These are phyloP conservation scores for Drosophila truncata DNA, from an alignment of 1,140 invertebrate species.

Conservation along the genomic window DNA sequence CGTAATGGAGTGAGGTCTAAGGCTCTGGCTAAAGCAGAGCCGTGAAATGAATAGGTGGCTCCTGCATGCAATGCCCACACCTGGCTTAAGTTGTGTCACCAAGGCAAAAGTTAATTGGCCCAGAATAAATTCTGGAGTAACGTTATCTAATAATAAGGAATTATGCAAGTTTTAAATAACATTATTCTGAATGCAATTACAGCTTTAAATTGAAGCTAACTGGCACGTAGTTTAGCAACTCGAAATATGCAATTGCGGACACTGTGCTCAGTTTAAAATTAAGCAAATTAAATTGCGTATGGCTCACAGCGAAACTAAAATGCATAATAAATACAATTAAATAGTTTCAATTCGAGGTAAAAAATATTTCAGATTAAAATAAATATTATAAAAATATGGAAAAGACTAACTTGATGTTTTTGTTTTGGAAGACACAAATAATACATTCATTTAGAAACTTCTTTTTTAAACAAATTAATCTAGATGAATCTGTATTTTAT, in stretches of 20 bases:
- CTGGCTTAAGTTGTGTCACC: constrained; percentile 17
- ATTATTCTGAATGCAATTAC: constrained; percentile 23
- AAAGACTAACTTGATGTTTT: neutral
- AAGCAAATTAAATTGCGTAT: neutral
- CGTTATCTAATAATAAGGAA: constrained; percentile 26
- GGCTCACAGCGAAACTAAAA: neutral
- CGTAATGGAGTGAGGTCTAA: constrained; percentile 24
- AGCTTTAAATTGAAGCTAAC: constrained; percentile 1
- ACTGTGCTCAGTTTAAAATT: neutral
- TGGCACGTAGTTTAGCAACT: constrained; percentile 27
- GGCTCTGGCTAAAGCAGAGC: constrained; percentile 8
- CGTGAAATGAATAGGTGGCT: constrained; percentile 24
- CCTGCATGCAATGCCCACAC: constrained; percentile 11
- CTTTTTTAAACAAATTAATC: neutral
- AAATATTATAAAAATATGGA: neutral
- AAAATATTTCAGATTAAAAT: neutral
- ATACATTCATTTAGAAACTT: too few species aligned
- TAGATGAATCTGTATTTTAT: neutral
- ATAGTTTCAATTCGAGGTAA: neutral
- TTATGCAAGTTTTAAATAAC: constrained; percentile 6
- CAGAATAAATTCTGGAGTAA: constrained; percentile 13
- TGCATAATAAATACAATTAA: neutral
- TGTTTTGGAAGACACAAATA: neutral
- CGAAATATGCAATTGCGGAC: neutral
- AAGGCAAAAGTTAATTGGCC: constrained; percentile 25